These are phyloP conservation scores for Philhelius pedissequus DNA, from an alignment of 2,888 invertebrate species.

Conservation along the genomic window DNA sequence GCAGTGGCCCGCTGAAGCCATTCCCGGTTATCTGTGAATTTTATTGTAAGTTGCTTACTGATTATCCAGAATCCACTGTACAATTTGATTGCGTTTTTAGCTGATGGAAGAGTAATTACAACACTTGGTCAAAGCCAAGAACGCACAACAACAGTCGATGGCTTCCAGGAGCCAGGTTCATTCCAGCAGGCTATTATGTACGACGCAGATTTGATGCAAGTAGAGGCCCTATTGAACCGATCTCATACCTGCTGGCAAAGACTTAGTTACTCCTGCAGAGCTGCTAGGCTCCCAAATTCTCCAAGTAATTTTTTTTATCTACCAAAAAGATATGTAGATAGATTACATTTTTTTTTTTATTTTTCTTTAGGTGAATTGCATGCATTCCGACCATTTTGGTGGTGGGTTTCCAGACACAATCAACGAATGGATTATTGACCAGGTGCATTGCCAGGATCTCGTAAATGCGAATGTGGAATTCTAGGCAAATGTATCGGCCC, in stretches of 20 bases:
- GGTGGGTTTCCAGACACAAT: slow-evolving; percentile 97
- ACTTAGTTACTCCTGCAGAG: slow-evolving; percentile 90
- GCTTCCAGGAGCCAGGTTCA: slow-evolving; percentile 94
- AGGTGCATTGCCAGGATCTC: slow-evolving; percentile 89
- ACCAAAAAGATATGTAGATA: neutral
- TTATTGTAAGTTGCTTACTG: slow-evolving; percentile 80
- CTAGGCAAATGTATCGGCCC: slow-evolving; percentile 89
- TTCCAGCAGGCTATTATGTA: slow-evolving; percentile 93
- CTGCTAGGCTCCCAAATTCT: slow-evolving; percentile 90
- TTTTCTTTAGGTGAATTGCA: slow-evolving; percentile 82
- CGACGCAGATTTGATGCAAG: slow-evolving; percentile 90
- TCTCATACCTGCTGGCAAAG: slow-evolving; percentile 90
- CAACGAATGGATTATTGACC: slow-evolving; percentile 99
- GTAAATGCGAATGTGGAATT: slow-evolving; percentile 95
- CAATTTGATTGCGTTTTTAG: slow-evolving; percentile 74
- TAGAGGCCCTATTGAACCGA: slow-evolving; percentile 92
- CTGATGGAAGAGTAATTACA: slow-evolving; percentile 89
- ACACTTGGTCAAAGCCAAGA: slow-evolving; percentile 89
- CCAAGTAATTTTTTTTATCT: slow-evolving; percentile 83
- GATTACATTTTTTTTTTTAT: neutral
- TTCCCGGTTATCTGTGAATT: slow-evolving; percentile 95
- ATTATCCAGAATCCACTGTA: neutral
- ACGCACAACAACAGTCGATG: slow-evolving; percentile 90
- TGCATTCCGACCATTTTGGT: slow-evolving; percentile 91
- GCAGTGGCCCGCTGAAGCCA: slow-evolving; percentile 93